phyloP scores from a whole-genome alignment of 1,140 invertebrate genomes.

The Eupristina koningsbergeri region DNA sequence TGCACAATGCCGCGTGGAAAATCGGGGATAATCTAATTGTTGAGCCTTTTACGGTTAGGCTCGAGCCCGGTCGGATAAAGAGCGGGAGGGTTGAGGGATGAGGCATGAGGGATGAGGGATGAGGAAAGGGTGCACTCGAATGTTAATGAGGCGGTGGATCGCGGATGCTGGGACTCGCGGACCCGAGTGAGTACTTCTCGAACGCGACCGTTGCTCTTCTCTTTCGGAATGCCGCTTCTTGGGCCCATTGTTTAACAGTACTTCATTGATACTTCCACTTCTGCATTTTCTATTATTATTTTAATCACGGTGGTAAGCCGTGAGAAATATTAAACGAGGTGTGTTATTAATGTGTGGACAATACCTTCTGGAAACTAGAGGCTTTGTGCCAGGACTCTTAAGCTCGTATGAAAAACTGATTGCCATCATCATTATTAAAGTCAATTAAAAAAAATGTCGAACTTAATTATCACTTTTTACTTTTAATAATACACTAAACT shows the following conservation, averaged over 20 bases:
- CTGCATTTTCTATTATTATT: constrained; percentile 11
- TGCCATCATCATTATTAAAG: background rate
- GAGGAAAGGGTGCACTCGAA: background rate
- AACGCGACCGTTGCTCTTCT: background rate
- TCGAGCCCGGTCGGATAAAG: background rate
- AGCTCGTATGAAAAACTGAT: background rate
- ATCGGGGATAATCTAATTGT: constrained; percentile 22
- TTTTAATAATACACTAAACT: background rate
- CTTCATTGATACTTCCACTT: background rate
- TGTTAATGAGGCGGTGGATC: background rate
- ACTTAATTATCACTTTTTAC: background rate
- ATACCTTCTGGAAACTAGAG: background rate
- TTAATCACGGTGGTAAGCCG: background rate
- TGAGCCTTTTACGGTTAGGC: constrained; percentile 25
- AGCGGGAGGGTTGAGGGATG: background rate
- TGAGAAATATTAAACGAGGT: background rate
- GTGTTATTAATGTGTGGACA: background rate
- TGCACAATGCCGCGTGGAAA: background rate
- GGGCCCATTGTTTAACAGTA: background rate
- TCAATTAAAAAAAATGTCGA: background rate
- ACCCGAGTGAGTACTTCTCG: no score
- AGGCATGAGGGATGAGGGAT: no score
- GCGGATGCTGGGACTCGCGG: background rate
- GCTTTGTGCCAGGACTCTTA: background rate
- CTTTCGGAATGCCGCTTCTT: background rate